Base-by-base conservation (phyloP, 1,140 invertebrate species). In the Pseudomyrmex gracilis region DNA sequence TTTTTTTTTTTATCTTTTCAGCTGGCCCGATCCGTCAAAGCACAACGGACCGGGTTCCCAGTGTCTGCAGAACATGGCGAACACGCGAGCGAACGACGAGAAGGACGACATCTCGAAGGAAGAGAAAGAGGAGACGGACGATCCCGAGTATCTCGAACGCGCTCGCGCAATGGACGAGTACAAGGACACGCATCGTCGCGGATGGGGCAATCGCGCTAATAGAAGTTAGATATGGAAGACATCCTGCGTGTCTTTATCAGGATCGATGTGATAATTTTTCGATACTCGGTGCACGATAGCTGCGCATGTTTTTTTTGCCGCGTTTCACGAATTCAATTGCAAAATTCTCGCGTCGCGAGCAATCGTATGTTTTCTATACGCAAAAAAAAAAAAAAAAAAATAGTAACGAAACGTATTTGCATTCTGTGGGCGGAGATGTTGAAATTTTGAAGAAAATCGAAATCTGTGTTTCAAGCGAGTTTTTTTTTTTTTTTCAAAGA, bases 201-300 rank as follows among this genome's bases (percentile, higher is more conserved):
- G 98, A 2, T 98, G 97, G 96, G 98, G 98, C 45, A 99, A 98
- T 94, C 95, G 97, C 55, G 95, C 97, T 90, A 98, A 98, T 92
- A 95, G 97, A 89, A 98, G 98, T 94, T 98, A 95, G 95, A 92
- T 1, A 0, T n/a, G 1, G n/a, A 68, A 15, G 12, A 60, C 3
- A 22, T 68, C 13, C n/a, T n/a, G n/a, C n/a, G n/a, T n/a, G n/a
- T n/a, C n/a, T n/a, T 34, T 34, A 34, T 17, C n/a, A 53, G 63
- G 2, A 55, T 80, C 15, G 3, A 43, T 12, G 2, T 45, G 0
- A 20, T 13, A 13, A n/a, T n/a, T n/a, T 51, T 15, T 20, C n/a
- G 1, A 20, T 45, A 20, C 20, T 34, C 43, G 47, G 12, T 34
- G 12, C 8, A 34, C n/a, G n/a, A n/a, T 0, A 34, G 34, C n/a